Conservation (phyloP, 2,888 invertebrate species). For the Eremobia ochroleuca region DNA sequence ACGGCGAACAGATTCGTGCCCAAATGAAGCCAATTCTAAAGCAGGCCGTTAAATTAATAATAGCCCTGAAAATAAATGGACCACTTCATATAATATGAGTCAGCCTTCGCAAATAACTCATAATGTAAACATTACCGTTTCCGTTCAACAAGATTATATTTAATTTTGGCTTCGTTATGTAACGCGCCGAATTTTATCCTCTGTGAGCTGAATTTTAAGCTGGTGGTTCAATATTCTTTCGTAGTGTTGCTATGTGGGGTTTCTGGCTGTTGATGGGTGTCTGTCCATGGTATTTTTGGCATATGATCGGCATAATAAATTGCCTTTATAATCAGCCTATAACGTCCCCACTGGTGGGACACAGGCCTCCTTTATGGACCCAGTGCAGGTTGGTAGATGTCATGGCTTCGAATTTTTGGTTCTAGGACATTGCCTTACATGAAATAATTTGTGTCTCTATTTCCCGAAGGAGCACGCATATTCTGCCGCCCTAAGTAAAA, state of each 20-base stretch:
- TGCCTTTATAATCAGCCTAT: not conserved
- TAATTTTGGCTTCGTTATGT: constrained; percentile 40
- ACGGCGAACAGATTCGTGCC: not conserved
- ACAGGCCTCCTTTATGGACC: not conserved
- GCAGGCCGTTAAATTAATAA: constrained; percentile 37
- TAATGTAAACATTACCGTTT: constrained; percentile 53
- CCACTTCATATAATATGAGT: constrained; percentile 46
- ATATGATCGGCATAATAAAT: not conserved
- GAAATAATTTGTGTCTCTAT: not conserved
- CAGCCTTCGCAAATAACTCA: constrained; percentile 50
- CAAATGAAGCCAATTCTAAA: constrained; percentile 20
- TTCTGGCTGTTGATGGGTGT: constrained; percentile 18
- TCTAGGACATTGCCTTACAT: not conserved
- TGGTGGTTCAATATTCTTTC: constrained; percentile 5
- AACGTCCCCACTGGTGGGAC: not conserved
- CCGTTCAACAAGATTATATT: constrained; percentile 39
- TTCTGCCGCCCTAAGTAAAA: too few relatives aligned
- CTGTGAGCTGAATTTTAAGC: constrained; percentile 30
- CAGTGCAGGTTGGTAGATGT: not conserved
- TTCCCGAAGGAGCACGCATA: not conserved
- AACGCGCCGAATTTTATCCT: not conserved
- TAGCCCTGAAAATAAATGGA: constrained; percentile 43
- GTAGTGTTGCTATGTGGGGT: not conserved
- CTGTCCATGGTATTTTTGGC: not conserved
- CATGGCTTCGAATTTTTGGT: not conserved